phyloP scores from a whole-genome alignment of 2,888 invertebrate species.

The Argyra leucocephala region DNA sequence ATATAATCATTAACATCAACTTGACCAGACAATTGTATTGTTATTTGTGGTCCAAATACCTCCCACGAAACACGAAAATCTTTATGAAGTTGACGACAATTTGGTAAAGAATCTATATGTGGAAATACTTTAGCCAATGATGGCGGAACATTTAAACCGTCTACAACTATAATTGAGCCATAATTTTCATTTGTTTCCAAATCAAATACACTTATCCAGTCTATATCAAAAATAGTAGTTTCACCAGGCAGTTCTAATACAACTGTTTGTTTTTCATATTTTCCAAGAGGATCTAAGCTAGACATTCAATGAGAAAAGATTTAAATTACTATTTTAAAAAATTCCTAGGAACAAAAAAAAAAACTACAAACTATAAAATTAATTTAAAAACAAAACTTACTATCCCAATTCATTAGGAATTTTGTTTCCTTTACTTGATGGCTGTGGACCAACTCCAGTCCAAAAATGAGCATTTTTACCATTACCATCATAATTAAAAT shows the following conservation, averaged over 20 bases:
- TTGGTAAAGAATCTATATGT: constrained; percentile 60
- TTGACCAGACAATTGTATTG: constrained; percentile 72
- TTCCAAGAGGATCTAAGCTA: constrained; percentile 69
- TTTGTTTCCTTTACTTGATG: constrained; percentile 67
- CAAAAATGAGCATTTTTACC: constrained; percentile 75
- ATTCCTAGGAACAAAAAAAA: neutral
- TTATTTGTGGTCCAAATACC: constrained; percentile 79
- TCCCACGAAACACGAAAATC: constrained; percentile 81
- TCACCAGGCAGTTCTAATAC: constrained; percentile 70
- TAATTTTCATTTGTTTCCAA: constrained; percentile 55
- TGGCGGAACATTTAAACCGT: constrained; percentile 77
- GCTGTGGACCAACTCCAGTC: constrained; percentile 82
- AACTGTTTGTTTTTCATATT: constrained; percentile 64
- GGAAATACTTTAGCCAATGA: constrained; percentile 58
- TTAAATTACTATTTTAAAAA: neutral
- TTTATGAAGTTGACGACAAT: constrained; percentile 77
- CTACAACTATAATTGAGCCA: constrained; percentile 68
- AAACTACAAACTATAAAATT: neutral
- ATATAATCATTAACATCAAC: constrained; percentile 66
- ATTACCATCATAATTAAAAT: constrained; percentile 67
- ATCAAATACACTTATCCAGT: constrained; percentile 78
- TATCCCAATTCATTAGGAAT: constrained; percentile 88
- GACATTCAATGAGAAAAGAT: constrained; percentile 16
- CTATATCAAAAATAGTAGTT: constrained; percentile 66
- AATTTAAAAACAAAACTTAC: constrained; percentile 56